Conservation (phyloP, 2,888 invertebrate species). For the Xestia sexstrigata region DNA sequence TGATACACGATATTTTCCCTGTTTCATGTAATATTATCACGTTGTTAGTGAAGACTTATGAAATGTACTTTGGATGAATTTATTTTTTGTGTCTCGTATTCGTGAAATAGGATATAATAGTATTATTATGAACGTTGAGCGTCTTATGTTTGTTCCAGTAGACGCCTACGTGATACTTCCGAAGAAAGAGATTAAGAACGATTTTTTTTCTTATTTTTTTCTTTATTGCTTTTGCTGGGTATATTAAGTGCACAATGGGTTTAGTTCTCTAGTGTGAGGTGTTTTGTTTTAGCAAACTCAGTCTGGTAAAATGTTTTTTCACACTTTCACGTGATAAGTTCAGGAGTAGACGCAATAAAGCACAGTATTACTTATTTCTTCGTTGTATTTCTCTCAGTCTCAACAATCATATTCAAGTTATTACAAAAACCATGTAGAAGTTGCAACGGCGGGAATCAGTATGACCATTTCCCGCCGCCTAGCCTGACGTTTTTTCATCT, state of each 20-base stretch:
- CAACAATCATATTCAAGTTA: no score
- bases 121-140: slow-evolving; percentile 67
- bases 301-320: no score
- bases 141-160: slow-evolving; percentile 62
- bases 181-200: slow-evolving; percentile 47
- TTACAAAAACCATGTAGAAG: no score
- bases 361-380: no score
- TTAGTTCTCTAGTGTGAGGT: neutral
- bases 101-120: slow-evolving; percentile 77
- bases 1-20: slow-evolving; percentile 80
- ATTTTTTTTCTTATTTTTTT: slow-evolving; percentile 41
- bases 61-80: slow-evolving; percentile 79
- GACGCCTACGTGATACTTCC: slow-evolving; percentile 38
- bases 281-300: no score
- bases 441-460: no score
- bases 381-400: no score
- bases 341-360: no score
- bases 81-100: slow-evolving; percentile 75
- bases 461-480: no score
- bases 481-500: no score
- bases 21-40: slow-evolving; percentile 82
- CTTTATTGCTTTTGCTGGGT: slow-evolving; percentile 23
- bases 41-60: slow-evolving; percentile 82
- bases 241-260: neutral
- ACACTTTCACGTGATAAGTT: no score